Evolutionary conservation across 2,888 invertebrate species (phyloP), one percentile per base, ranked within the genome.

Genomic region (Caradrina kadenii): DNA sequence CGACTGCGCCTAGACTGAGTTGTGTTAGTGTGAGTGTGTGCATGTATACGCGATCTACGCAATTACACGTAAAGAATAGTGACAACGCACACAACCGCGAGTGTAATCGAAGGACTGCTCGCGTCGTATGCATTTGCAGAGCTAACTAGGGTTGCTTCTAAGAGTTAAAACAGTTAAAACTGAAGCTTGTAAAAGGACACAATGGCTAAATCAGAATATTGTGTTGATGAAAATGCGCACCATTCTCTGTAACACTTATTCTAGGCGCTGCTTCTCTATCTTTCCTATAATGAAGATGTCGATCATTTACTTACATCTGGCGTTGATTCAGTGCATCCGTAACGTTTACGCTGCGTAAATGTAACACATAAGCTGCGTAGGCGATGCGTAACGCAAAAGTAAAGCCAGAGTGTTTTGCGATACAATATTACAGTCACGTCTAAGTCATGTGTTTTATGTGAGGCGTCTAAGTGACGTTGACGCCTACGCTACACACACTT

Each of bases 91-190:
- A 90, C 89, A 85, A 48, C 76, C 66, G 69, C 83, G 70, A 76
- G 76, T 85, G 83, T 89, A 87, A 81, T 83, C 86, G 89, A 92
- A 91, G 91, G 90, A 91, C 91, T 88, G 79, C 76, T 79, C 76
- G 76, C 76, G 82, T 85, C 82, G 73, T 80, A 85, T 87, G 84
- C 84, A 88, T 84, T 87, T 84, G 77, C 82, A 79, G 76, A 80
- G 77, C 67, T 79, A 52, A 60, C 65, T 86, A 87, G 81, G 79
- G 80, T 62, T 80, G 77, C 19, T 56, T 58, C 48, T 42, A 39
- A 39, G n/a, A n/a, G n/a, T n/a, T n/a, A n/a, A n/a, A 26, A 17
- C 19, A 45, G 3, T 49, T 54, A 1, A 8, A 3, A 48, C 17
- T 21, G 22, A 26, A 11, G 13, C 26, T 8, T 42, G 10, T 45